phyloP scores from a whole-genome alignment of 2,888 invertebrate genomes.

The Anodontia alba region DNA sequence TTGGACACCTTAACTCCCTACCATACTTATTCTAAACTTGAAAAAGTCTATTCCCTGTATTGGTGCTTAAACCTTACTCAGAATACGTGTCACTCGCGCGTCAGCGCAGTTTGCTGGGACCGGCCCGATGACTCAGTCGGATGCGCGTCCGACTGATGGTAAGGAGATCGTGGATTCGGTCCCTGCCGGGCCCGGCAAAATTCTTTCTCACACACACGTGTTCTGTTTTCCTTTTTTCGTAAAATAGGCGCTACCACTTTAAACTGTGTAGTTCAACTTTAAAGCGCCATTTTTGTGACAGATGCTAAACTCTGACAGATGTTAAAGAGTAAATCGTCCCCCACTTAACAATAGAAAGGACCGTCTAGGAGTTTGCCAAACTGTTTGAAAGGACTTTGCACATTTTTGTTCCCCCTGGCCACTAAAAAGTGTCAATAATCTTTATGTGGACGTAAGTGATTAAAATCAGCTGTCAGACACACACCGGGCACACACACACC shows the following conservation, averaged over 20 bases:
- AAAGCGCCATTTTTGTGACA: neutral
- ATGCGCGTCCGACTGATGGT: no score
- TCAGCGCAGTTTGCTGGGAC: no score
- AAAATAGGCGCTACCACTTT: neutral
- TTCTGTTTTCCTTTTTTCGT: no score
- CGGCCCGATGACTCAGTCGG: no score
- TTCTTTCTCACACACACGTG: no score
- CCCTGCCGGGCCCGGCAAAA: no score
- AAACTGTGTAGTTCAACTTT: neutral
- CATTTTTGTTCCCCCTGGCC: neutral
- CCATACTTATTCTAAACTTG: no score
- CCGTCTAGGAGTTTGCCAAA: neutral
- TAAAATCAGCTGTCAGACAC: neutral
- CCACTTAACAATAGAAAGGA: neutral
- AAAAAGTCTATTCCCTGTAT: no score
- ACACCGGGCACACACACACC: neutral
- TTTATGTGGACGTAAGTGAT: neutral
- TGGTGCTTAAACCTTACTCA: no score
- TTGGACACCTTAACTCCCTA: no score
- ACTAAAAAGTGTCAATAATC: neutral
- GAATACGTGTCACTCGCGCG: no score
- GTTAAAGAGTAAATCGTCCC: neutral
- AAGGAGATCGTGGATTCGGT: no score
- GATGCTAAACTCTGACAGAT: neutral
- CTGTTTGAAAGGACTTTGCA: neutral